Evolutionary conservation across 2,888 invertebrate genomes (phyloP), one percentile per base, ranked within the genome.

Genomic region (Sphaerophoria taeniata): DNA sequence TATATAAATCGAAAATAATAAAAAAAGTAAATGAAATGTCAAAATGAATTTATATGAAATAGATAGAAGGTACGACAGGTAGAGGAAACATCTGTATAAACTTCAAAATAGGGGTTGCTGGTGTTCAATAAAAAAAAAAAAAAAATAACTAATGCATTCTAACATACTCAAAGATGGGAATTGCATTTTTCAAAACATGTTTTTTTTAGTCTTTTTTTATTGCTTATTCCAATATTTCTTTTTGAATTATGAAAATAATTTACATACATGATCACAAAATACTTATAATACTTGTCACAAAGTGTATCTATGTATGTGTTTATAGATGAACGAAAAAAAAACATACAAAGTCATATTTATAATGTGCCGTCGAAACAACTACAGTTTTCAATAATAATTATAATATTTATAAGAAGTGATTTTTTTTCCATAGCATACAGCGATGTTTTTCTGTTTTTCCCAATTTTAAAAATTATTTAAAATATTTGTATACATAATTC

Each of bases 91-190:
- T 69, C 56, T 70, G 33, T 55, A 31, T 53, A 58, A 79, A 84
- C 74, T 84, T 75, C 61, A 71, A 84, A 80, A 85, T 73, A 85
- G 85, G 85, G 85, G 85, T 85, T 85, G 85, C 85, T 81, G 85
- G 85, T 85, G 81, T 85, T 75, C 63, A 49, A 85, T 60, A 63
- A 76, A 73, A 76, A 60, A 36, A 36, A 6, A 76, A 80, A 45
- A 75, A 43, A 75, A 76, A 6, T 33, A 81, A 81, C 76, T 77
- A 85, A 81, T 77, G 81, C 85, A 77, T 81, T 76, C 72, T 85
- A 85, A 81, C 80, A 80, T 85, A 69, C 69, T 61, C 72, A 75
- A 77, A 58, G 24, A 69, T 70, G 78, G 79, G 79, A 45, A 58
- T 71, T 74, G 65, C 65, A 45, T 34, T 65, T 43, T 58, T 33